A percentile compares a stretch with the other conserved stretches of the same genome.
Evolutionary conservation across 2,888 invertebrate genomes (phyloP).

Genomic region (Ennomos fuscantarius): DNA sequence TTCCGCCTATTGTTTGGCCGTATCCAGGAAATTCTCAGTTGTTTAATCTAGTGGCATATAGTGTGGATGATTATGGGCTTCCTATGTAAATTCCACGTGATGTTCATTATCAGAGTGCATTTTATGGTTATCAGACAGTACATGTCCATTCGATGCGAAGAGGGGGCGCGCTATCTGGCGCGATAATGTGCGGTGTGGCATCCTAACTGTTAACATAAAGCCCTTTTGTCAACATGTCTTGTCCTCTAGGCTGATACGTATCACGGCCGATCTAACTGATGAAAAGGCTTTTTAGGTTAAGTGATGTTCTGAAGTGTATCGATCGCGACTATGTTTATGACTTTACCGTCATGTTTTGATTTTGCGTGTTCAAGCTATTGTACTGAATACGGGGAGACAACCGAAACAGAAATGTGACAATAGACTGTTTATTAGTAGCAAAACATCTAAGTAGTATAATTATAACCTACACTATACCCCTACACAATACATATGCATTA

Average conservation of each 20-base stretch:
- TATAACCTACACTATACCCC: too few species aligned
- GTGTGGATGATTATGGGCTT: conserved; percentile 34
- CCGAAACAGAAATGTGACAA: too few species aligned
- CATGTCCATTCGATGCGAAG: conserved; percentile 38
- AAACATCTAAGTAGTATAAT: too few species aligned
- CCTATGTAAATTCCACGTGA: conserved; percentile 46
- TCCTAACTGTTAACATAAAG: conserved; percentile 56
- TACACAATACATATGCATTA: too few species aligned
- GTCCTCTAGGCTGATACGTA: conserved; percentile 37
- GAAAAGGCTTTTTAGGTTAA: conserved; percentile 28
- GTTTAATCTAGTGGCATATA: conserved; percentile 39
- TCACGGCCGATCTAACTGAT: conserved; percentile 25
- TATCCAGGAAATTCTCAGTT: conserved; percentile 41
- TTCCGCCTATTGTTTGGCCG: conserved; percentile 45
- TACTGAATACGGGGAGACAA: too few species aligned
- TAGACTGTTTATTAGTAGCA: too few species aligned
- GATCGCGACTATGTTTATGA: conserved; percentile 2
- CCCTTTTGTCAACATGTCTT: conserved; percentile 50
- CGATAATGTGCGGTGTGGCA: conserved; percentile 53
- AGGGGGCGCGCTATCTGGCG: conserved; percentile 56
- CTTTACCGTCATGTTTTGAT: conserved; percentile 9
- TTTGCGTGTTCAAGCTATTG: too few species aligned
- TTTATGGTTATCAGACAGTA: conserved; percentile 50
- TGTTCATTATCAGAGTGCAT: conserved; percentile 34
- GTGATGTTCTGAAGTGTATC: conserved; percentile 1